Evolutionary conservation across 2,113 vertebrate species (phyloP).

Genomic region (Myiozetetes cayanensis): DNA sequence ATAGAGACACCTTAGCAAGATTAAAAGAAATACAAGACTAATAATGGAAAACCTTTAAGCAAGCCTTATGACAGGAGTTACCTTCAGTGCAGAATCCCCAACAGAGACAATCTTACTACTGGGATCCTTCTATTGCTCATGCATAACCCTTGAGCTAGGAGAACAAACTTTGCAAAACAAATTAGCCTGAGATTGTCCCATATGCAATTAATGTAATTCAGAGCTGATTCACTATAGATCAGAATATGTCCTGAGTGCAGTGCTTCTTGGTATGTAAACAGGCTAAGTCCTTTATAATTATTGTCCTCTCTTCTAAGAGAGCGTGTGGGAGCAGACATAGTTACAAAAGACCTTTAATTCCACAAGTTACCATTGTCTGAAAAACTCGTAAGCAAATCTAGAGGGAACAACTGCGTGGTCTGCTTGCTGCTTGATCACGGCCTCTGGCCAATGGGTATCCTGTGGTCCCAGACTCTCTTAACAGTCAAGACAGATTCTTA

Average conservation of each 20-base stretch:
- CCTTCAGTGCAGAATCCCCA: background rate
- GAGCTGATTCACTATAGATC: background rate
- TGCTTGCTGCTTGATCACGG: background rate
- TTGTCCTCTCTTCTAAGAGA: background rate
- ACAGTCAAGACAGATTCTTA: background rate
- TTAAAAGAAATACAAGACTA: background rate
- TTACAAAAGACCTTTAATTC: background rate
- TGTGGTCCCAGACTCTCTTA: background rate
- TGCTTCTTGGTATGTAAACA: background rate
- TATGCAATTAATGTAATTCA: background rate
- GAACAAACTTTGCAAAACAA: constrained; percentile 37
- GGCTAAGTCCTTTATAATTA: background rate
- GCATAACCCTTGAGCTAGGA: background rate
- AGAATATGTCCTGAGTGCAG: background rate
- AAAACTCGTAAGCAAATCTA: background rate
- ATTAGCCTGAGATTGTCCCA: background rate
- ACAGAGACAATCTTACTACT: background rate
- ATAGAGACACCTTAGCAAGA: background rate
- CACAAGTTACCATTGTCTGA: background rate
- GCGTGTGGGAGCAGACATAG: background rate
- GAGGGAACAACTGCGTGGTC: background rate
- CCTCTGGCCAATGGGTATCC: background rate
- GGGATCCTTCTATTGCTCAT: background rate
- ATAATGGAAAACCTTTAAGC: background rate
- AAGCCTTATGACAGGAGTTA: background rate